Evolutionary conservation across 2,797 vertebrate species (phyloP).

Genomic region (Cheirogaleus major): DNA sequence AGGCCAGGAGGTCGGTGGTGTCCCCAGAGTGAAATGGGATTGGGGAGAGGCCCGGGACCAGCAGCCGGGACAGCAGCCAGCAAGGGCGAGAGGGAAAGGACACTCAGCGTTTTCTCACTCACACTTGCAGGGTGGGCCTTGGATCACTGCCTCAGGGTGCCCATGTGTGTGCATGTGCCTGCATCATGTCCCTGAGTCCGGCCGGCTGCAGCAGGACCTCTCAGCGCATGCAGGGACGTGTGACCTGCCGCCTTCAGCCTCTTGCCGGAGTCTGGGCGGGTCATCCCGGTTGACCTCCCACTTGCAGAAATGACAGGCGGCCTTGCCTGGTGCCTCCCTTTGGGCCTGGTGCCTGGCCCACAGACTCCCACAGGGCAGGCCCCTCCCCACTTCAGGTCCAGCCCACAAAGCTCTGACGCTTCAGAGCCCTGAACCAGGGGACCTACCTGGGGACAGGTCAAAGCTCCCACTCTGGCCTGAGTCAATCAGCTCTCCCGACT

Average conservation of each 20-base stretch:
- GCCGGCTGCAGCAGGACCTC: not conserved
- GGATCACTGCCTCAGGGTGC: not conserved
- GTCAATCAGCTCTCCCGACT: not conserved
- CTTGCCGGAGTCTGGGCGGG: too few relatives aligned
- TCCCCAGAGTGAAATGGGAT: not conserved
- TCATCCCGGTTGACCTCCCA: not conserved
- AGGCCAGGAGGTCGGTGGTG: not conserved
- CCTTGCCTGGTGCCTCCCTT: not conserved
- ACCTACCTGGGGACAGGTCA: not conserved
- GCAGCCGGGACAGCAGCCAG: not conserved
- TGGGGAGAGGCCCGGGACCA: too few relatives aligned
- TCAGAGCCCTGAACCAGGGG: not conserved
- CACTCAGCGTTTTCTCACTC: too few relatives aligned
- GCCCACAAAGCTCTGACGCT: not conserved
- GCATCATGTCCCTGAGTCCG: too few relatives aligned
- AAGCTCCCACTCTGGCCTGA: not conserved
- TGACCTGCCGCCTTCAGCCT: not conserved
- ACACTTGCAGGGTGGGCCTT: not conserved
- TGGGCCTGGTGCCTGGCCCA: not conserved
- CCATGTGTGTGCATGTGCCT: not conserved
- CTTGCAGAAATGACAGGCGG: not conserved
- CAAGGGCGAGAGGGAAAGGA: too few relatives aligned
- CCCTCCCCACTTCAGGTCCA: not conserved
- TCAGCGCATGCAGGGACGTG: not conserved
- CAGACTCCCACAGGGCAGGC: not conserved